Evolutionary conservation across 2,113 vertebrate genomes (phyloP).

Genomic region (Etia nguti): DNA sequence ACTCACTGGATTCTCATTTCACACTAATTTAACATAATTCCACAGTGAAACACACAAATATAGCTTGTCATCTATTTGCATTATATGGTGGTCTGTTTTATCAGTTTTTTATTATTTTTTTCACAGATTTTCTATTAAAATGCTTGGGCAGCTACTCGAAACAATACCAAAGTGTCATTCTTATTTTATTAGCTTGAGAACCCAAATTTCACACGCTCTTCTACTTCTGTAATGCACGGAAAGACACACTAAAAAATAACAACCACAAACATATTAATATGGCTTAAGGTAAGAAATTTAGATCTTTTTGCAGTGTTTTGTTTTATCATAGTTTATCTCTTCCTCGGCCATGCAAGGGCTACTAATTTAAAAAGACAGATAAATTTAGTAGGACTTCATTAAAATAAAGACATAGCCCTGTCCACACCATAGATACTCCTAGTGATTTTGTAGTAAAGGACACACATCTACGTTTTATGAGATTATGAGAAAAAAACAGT

Average conservation of each 20-base stretch:
- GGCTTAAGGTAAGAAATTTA: background rate
- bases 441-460: background rate
- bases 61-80: background rate
- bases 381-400: background rate
- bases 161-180: background rate
- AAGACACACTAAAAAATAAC: background rate
- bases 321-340: background rate
- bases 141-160: background rate
- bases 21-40: conserved; percentile 6
- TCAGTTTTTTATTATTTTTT: background rate
- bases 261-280: background rate
- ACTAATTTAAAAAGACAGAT: background rate
- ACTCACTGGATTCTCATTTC: conserved; percentile 6
- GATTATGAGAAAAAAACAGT: background rate
- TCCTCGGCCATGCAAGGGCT: background rate
- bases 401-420: background rate
- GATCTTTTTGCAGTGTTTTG: background rate
- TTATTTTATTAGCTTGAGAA: background rate
- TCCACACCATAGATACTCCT: background rate
- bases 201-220: background rate
- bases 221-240: background rate
- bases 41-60: background rate
- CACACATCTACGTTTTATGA: background rate
- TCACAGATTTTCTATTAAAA: background rate
- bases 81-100: background rate